Base-by-base conservation (phyloP, 2,888 invertebrate species). In the Caenorhabditis afra region DNA sequence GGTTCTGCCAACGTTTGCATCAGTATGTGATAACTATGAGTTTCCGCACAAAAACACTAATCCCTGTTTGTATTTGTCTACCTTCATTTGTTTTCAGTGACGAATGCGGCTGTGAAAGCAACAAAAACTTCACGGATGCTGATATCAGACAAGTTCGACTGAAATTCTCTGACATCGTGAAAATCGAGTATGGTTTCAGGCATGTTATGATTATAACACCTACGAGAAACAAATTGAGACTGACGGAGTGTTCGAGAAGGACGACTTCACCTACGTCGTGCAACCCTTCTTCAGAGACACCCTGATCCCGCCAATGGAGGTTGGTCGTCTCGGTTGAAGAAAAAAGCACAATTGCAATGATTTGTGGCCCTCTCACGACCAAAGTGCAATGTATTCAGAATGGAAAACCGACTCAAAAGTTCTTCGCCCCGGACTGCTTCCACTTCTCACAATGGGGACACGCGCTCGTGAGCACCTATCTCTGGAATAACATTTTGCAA, bases 361-460 rank as follows among this genome's bases (percentile, higher is more conserved):
- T 29, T 29, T 29, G 29, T 29, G 29, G 7, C 29, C n/a, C 7
- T 29, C 29, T 29, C 4, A 29, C n/a, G 29, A 29, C 29, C 29
- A 29, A 29, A 29, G 29, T 41, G 41, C 12, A 41, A 41, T 11
- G 41, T 10, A 50, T 67, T 29, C 49, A 73, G 81, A 58, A 77
- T 41, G 77, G 75, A 0, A 78, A 81, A 16, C 75, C 78, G 11
- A 61, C 68, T 29, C 78, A 82, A 62, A 74, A 57, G 7, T 86
- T 85, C 73, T 86, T 86, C 52, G 83, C 86, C 2, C 86, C 87
- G 7, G 87, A 88, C 71, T 88, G 88, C 62, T 88, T 87, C 85
- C 88, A 88, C 68, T 88, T 87, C 57, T 82, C 87, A 0, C 85
- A 84, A 70, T 83, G 73, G 57, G 86, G 86, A 14, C 87, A 87